A percentile compares a stretch with the other conserved stretches of the same genome.
Conservation (phyloP, 2,113 vertebrate genomes). For the Vireo altiloquus region DNA sequence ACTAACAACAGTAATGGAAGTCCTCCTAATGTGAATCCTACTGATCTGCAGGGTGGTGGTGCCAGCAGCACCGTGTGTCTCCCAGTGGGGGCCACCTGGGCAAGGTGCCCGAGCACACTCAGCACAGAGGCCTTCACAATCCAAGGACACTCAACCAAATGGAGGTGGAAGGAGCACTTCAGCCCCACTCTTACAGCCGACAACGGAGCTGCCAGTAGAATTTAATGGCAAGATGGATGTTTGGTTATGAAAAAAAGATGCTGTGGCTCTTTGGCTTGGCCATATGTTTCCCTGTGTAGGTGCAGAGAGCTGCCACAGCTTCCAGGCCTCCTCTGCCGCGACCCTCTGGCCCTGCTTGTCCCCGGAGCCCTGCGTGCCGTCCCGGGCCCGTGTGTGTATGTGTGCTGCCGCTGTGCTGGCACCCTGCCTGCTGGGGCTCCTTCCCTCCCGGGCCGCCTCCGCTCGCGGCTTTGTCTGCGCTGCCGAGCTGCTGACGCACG, state of each 20-base stretch:
- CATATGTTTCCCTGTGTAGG: not conserved
- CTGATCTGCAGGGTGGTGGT: fast-evolving
- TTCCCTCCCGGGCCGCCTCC: not conserved
- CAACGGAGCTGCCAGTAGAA: not conserved
- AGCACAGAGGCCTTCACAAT: not conserved
- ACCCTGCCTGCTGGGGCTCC: not conserved
- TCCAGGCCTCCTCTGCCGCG: fast-evolving
- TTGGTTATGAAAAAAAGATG: not conserved
- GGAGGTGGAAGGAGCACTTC: not conserved
- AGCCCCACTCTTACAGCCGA: not conserved
- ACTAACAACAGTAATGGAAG: not conserved
- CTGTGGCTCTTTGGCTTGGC: not conserved
- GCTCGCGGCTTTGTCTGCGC: not conserved
- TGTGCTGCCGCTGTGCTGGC: not conserved
- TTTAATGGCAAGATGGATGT: not conserved
- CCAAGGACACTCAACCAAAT: not conserved
- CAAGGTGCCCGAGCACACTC: not conserved
- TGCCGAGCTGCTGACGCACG: not conserved
- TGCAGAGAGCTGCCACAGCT: fast-evolving
- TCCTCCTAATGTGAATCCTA: not conserved
- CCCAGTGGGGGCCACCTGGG: fast-evolving
- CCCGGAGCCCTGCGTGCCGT: not conserved
- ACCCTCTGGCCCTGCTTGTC: not conserved
- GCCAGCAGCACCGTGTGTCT: not conserved
- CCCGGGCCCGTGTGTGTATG: fast-evolving